Percentiles rank a stretch among this genome's conserved stretches.
Evolutionary conservation across 37 sponge, comb jelly and placozoan species (phyloP).

Genomic region (Haliclona indistincta): DNA sequence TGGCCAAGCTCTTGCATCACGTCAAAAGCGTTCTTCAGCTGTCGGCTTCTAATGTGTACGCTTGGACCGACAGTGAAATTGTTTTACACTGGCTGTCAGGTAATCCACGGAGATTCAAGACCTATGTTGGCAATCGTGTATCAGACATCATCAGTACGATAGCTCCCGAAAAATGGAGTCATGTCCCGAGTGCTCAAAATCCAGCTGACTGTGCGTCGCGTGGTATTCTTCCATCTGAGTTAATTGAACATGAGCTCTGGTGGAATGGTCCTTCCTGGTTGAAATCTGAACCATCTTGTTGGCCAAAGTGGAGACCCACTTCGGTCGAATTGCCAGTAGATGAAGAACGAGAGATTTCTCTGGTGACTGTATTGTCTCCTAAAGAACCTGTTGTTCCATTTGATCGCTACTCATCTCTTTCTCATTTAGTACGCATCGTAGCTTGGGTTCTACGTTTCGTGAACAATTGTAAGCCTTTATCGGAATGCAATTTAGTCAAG

Average conservation of each 20-base stretch:
- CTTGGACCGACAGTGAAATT: background rate
- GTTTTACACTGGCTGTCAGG: background rate
- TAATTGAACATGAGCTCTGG: background rate
- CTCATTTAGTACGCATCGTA: slow-evolving; percentile 17
- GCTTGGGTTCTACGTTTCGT: slow-evolving; percentile 31
- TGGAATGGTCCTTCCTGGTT: slow-evolving; percentile 10
- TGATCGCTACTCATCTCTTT: slow-evolving; percentile 21
- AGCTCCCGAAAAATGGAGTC: slow-evolving; percentile 9
- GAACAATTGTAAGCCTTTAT: slow-evolving; percentile 21
- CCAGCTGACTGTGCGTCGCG: slow-evolving; percentile 3
- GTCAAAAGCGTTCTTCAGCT: background rate
- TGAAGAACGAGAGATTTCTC: background rate
- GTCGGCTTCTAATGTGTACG: background rate
- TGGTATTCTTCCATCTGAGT: background rate
- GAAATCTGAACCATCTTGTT: background rate
- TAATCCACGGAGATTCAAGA: background rate
- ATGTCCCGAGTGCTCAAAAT: background rate
- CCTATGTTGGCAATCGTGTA: background rate
- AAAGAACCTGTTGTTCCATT: background rate
- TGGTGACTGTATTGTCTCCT: background rate
- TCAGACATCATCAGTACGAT: background rate
- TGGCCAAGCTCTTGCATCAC: background rate
- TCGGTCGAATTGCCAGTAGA: background rate
- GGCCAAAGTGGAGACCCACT: background rate
- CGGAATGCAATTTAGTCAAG: background rate